Base-by-base conservation (phyloP, 2,797 vertebrate species). In the Chromobotia macracanthus region DNA sequence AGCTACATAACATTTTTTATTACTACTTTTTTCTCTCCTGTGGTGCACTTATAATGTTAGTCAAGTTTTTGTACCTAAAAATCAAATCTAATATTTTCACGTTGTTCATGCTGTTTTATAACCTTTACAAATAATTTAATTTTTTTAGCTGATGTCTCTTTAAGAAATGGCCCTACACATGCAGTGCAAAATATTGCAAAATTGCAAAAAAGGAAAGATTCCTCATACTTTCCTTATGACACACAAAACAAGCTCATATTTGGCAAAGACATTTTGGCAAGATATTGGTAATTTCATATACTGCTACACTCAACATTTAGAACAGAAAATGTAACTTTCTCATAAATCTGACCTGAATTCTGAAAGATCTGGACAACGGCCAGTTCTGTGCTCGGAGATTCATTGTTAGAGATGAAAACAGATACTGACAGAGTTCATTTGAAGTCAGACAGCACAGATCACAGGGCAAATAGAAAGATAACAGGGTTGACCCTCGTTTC, bases 401-500 rank as follows among this genome's bases (percentile, higher is more conserved):
- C 21, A 56, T 9, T 50, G 48, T 31, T 61, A 46, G 4, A 23
- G 51, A 18, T 51, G 13, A 61, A 67, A 71, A 61, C 19, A 53
- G 35, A 63, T 55, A 56, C 19, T 69, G 61, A n/a, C 50, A 44
- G 12, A 58, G 25, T 72, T 81, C 73, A 41, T 78, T 63, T 23
- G 31, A 60, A 75, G 38, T 75, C 48, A 83, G 76, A 63, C 61
- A 72, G 72, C 38, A 31, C 35, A 75, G 79, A 79, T 67, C 75
- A 53, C 35, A 73, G 77, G 64, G 53, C 65, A 75, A 58, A 53
- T 21, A 80, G 48, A 75, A 25, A 71, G 72, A 73, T 58, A 50
- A 79, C 38, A 18, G 44, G 13, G 51, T 28, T 8, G 41, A 69
- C 55, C 23, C 23, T 74, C 65, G 82, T 50, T 79, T 85, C 31